Evolutionary conservation across 2,888 invertebrate species (phyloP), one percentile per base, ranked within the genome.

Genomic region (Cephus runcator): DNA sequence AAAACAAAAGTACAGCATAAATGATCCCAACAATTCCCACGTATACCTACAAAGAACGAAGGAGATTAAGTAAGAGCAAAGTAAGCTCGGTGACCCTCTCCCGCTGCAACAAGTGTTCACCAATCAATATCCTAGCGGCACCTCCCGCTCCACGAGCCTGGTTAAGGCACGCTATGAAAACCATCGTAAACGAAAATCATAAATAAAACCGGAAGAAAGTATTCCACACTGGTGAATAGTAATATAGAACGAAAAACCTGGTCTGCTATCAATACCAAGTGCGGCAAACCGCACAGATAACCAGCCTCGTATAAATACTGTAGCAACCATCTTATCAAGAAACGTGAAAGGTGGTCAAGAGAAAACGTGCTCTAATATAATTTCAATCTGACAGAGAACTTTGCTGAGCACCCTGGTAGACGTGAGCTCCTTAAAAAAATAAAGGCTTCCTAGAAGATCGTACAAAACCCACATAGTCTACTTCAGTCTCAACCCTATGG

Each of bases 101-200:
- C 56, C 73, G 40, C 83, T 79, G 85, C 85, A 85, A 85, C 85
- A 85, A 85, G 85, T 85, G 84, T 85, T 84, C 79, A 23, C 80
- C 77, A 82, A 85, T 85, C 85, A 83, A 85, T 85, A 85, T 79
- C 76, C 23, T 23, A 56, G 23, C 56, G 56, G 56, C 56, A 56
- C 56, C 56, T 56, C 56, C 56, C 56, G 56, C 56, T 56, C 56
- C 23, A 56, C 23, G 23, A 56, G 23, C 23, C 56, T 56, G 56
- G 23, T 56, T 56, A 23, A 56, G 9, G 9, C 56, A 56, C 15
- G 56, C 56, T 23, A 23, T 56, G 56, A 56, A 56, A 56, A 23
- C 23, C 56, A 23, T 56, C 23, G 56, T 56, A 56, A 56, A 56
- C 23, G 9, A 56, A 56, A 56, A 56, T 9, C 23, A 56, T 56